Conservation (phyloP, 2,797 vertebrate species). For the Siniperca undulata region DNA sequence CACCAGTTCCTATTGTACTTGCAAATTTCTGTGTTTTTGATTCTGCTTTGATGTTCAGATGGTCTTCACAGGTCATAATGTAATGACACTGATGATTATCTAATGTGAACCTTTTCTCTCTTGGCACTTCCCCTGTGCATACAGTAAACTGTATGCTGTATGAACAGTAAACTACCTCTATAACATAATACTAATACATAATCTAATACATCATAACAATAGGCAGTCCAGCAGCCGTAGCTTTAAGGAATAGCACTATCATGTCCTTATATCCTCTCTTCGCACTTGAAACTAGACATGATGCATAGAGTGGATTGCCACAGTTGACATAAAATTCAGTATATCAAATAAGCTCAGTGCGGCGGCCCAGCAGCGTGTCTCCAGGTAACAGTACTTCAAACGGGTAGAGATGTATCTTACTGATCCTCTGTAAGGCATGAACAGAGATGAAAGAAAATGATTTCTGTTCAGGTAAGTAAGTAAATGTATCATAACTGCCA, state of each 20-base stretch:
- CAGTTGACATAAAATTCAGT: conserved; percentile 77
- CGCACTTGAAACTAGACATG: conserved; percentile 68
- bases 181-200: too few relatives aligned
- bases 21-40: not conserved
- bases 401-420: conserved; percentile 69
- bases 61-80: conserved; percentile 13
- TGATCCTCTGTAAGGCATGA: conserved; percentile 69
- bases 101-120: conserved; percentile 36
- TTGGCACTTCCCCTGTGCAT: not conserved
- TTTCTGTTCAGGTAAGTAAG: conserved; percentile 75
- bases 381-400: conserved; percentile 76
- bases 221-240: conserved; percentile 36
- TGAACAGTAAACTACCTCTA: conserved; percentile 27
- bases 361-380: conserved; percentile 68
- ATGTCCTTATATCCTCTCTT: conserved; percentile 58
- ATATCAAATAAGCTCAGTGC: conserved; percentile 77
- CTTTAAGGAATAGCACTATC: conserved; percentile 61
- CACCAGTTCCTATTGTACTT: not conserved
- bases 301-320: conserved; percentile 73
- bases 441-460: conserved; percentile 75
- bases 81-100: conserved; percentile 34
- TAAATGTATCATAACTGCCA: conserved; percentile 80
- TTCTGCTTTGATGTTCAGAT: conserved; percentile 4
- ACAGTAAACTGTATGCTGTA: conserved; percentile 22
- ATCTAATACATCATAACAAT: conserved; percentile 59